Percentiles rank a stretch among this genome's conserved stretches.
Evolutionary conservation across 2,888 invertebrate species (phyloP).

Genomic region (Drosophila koepferae): DNA sequence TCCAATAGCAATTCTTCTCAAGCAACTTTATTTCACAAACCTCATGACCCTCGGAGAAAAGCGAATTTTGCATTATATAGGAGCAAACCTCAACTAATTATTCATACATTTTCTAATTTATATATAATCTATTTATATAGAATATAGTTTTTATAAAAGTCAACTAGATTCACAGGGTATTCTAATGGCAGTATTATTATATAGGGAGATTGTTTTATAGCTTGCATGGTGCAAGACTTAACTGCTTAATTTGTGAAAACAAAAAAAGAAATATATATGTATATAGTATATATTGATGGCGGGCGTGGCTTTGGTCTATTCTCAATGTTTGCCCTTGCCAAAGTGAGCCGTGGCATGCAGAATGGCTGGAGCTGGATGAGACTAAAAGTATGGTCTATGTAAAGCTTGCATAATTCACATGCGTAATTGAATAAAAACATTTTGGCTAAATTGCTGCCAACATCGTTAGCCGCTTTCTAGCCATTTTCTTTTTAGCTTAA

Average conservation of each 20-base stretch:
- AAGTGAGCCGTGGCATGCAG: slow-evolving; percentile 7
- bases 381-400: slow-evolving; percentile 28
- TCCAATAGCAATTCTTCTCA: too few species aligned
- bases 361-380: neutral
- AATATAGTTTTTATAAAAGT: too few species aligned
- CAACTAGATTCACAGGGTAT: slow-evolving; percentile 15
- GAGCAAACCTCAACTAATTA: too few species aligned
- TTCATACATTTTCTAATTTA: too few species aligned
- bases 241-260: slow-evolving; percentile 71
- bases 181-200: neutral
- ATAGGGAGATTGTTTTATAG: slow-evolving; percentile 12
- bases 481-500: slow-evolving; percentile 63
- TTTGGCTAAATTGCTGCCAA: slow-evolving; percentile 59
- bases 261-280: slow-evolving; percentile 19
- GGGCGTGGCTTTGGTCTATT: slow-evolving; percentile 49
- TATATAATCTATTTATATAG: too few species aligned
- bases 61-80: too few species aligned
- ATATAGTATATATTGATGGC: slow-evolving; percentile 5
- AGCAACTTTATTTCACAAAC: too few species aligned
- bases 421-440: slow-evolving; percentile 78
- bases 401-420: slow-evolving; percentile 68
- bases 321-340: slow-evolving; percentile 36
- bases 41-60: too few species aligned
- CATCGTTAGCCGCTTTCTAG: slow-evolving; percentile 52
- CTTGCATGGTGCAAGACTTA: slow-evolving; percentile 53